Evolutionary conservation across 2,797 vertebrate species (phyloP).

Genomic region (Macroramphosus scolopax): DNA sequence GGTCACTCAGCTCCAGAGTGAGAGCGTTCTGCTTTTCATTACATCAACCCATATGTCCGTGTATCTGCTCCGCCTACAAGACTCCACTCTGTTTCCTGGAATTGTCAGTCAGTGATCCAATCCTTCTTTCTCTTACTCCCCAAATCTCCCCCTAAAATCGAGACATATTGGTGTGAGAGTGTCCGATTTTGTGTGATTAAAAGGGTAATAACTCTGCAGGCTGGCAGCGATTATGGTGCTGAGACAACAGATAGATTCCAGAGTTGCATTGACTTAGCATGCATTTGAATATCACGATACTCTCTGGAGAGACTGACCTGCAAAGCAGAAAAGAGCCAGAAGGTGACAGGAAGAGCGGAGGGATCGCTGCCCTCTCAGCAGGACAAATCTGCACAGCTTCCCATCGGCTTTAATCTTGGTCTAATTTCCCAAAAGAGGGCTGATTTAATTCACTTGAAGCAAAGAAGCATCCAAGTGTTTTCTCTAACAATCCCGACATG

Average conservation of each 20-base stretch:
- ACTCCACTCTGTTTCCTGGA: constrained; percentile 66
- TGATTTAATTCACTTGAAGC: constrained; percentile 32
- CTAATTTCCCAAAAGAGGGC: constrained; percentile 9
- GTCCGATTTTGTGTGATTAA: constrained; percentile 49
- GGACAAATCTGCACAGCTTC: constrained; percentile 31
- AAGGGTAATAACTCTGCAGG: constrained; percentile 27
- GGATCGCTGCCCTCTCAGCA: constrained; percentile 5
- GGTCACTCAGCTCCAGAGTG: constrained; percentile 58
- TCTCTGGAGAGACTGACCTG: constrained; percentile 30
- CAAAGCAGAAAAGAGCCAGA: constrained; percentile 30
- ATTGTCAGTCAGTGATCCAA: constrained; percentile 64
- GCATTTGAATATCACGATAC: constrained; percentile 33
- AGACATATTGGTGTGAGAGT: constrained; percentile 30
- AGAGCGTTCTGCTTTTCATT: constrained; percentile 77
- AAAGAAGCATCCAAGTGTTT: constrained; percentile 22
- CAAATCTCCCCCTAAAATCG: constrained; percentile 32
- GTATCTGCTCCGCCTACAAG: constrained; percentile 61
- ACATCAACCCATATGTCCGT: constrained; percentile 67
- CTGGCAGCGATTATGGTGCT: constrained; percentile 5
- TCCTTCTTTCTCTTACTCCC: constrained; percentile 31
- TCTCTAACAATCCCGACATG: neutral
- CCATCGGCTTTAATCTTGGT: constrained; percentile 34
- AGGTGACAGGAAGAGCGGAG: neutral
- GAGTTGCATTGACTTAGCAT: constrained; percentile 29
- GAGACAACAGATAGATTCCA: constrained; percentile 35